Percentiles rank a stretch among this genome's conserved stretches.
Conservation (phyloP, 2,797 vertebrate species). For the Poecilia velifera region DNA sequence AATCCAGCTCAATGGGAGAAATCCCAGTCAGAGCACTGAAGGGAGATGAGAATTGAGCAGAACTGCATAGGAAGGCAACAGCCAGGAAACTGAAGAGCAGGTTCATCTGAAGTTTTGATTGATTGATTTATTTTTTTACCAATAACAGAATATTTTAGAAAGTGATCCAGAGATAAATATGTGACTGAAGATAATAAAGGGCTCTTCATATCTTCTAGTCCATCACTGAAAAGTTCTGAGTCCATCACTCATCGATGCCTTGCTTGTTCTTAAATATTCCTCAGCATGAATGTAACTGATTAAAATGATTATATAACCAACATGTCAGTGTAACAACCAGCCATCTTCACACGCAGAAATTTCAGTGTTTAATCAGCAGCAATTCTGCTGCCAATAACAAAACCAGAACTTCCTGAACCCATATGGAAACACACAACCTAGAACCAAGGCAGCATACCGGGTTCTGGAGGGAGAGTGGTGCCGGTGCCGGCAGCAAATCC, state of each 20-base stretch:
- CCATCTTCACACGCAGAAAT: not conserved
- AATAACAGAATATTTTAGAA: not conserved
- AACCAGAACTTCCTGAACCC: not conserved
- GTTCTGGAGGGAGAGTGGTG: not conserved
- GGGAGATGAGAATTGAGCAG: too few relatives aligned
- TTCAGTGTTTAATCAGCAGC: not conserved
- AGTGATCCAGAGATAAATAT: not conserved
- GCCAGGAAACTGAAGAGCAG: not conserved
- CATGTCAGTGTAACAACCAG: not conserved
- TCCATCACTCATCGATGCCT: not conserved
- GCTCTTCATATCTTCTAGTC: not conserved
- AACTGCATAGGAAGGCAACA: too few relatives aligned
- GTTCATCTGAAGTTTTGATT: not conserved
- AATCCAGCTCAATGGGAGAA: too few relatives aligned
- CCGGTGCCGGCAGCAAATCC: not conserved
- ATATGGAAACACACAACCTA: not conserved
- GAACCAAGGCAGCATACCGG: not conserved
- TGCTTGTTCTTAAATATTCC: not conserved
- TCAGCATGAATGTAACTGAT: not conserved
- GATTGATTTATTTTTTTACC: not conserved
- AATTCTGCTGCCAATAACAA: not conserved
- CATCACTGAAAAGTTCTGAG: not conserved
- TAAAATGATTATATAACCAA: not conserved
- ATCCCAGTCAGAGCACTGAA: too few relatives aligned
- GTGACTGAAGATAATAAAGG: not conserved